Evolutionary conservation across 2,113 vertebrate species (phyloP), one percentile per base, ranked within the genome.

Genomic region (Myotis davidii): DNA sequence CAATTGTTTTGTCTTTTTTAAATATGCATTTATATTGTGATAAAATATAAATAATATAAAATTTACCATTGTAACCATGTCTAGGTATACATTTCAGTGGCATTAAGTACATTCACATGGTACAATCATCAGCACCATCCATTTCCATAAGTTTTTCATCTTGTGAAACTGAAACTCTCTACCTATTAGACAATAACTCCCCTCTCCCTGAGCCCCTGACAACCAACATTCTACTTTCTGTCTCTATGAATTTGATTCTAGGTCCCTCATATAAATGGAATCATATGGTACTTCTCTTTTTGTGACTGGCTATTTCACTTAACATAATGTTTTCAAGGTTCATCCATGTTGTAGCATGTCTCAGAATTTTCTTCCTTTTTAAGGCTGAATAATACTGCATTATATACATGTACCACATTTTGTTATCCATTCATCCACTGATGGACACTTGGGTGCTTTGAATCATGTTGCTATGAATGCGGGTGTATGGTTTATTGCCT

Each of bases 251-350:
- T 70, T 0, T 85, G 59, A 72, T 13, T 77, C 32, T 27, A 29
- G 48, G 32, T 48, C 9, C 70, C 56, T n/a, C 23, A 17, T 20
- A 17, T 34, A 59, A 37, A 34, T 59, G 48, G 48, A 78, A 73
- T 73, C 54, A 25, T 50, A 37, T 12, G 13, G 9, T 39, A 13
- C 39, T n/a, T 21, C 73, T 48, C 64, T 23, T 72, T 94, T 69
- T 39, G 48, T 45, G 6, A 61, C 32, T 25, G 78, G 45, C 17
- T 65, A 88, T 85, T 93, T 85, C 73, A 69, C 74, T 88, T 89
- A 65, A 20, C 25, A 14, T 81, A 11, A 25, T 18, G 42, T 87
- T 64, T 12, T 73, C 56, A 32, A 52, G 37, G 11, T 61, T 94
- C 87, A 42, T 27, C 25, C 11, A 1, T 52, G 25, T 14, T 21